Base-by-base conservation (phyloP, 2,797 vertebrate genomes). In the Phylloscopus collybita region DNA sequence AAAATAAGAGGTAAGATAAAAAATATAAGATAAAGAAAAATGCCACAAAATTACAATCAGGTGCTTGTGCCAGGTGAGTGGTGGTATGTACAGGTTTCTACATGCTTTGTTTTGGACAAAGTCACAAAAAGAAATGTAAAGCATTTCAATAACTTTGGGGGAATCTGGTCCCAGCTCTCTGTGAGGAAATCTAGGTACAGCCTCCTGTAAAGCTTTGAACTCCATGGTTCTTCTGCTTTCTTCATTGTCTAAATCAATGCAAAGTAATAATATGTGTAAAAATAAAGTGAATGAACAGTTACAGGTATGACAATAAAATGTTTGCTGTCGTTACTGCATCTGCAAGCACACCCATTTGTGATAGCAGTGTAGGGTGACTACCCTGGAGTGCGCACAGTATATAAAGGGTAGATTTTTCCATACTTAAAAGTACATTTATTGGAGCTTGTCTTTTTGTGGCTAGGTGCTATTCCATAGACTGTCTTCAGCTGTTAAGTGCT, bases 401-500 rank as follows among this genome's bases (percentile, higher is more conserved):
- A 15, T 56, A 11, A 13, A 34, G 26, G 6, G 6, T 84, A 72
- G 57, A 61, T 81, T 94, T 70, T 94, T 93, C 81, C 62, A n/a
- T 82, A 65, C 84, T 91, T 97, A 91, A 83, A 95, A 96, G 61
- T 88, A 65, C 80, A 75, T 95, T 96, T 95, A 42, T 91, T 94
- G 11, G 14, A 95, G 88, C 72, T 87, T 95, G 29, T 96, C 79
- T 86, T 64, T 72, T 91, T 97, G 91, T 88, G 91, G 70, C 93
- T 86, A 87, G 72, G 93, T 16, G 50, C 56, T 95, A 81, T 94
- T 95, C 86, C 38, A 42, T 93, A 94, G 96, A 92, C 80, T 94
- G 38, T 95, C 92, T 96, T 92, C 74, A 95, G 90, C 93, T 97
- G 82, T 93, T 96, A 96, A 97, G 79, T 95, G 91, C 95, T 96